Evolutionary conservation across 1,140 invertebrate genomes (phyloP), one percentile per base, ranked within the genome.

Genomic region (Colletes gigas): DNA sequence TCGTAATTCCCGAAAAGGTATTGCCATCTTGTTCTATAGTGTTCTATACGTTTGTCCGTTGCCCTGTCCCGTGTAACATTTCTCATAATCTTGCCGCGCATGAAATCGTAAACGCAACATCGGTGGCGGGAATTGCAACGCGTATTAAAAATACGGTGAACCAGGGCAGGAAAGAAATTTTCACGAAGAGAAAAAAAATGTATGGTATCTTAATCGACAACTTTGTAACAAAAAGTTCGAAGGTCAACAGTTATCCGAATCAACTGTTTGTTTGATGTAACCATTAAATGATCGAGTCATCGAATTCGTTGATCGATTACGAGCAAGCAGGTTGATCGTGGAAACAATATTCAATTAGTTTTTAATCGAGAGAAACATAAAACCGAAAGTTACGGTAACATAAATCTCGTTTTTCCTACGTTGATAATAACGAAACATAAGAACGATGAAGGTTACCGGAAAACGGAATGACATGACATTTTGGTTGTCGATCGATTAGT

Each of bases 221-320:
- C 19, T 69, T 70, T 66, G n/a, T n/a, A n/a, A 21, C 17, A 67
- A 62, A 60, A 63, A 50, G 50, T 69, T 9, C 67, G 77, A 80
- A 87, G 80, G 81, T 88, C 69, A 78, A n/a, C 12, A 21, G 3
- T 85, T 85, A 87, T 87, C 77, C 39, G 10, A 39, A 52, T 78
- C 47, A 21, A 55, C 30, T 75, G 69, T 68, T 88, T 74, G 78
- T 82, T 74, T 30, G 2, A 30, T 30, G 30, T 30, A 30, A 30
- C 30, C 30, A 30, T 30, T 30, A 30, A 30, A 30, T 30, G 30
- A 30, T 30, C 30, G 30, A 12, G 14, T 55, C 66, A 47, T 4
- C 2, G 19, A 39, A 8, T 41, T 7, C 30, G 10, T 12, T 3
- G 2, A 30, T 30, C 30, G 30, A 30, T 30, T 30, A 30, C 30